phyloP scores from a whole-genome alignment of 2,888 invertebrate genomes.

The Xestia c-nigrum region DNA sequence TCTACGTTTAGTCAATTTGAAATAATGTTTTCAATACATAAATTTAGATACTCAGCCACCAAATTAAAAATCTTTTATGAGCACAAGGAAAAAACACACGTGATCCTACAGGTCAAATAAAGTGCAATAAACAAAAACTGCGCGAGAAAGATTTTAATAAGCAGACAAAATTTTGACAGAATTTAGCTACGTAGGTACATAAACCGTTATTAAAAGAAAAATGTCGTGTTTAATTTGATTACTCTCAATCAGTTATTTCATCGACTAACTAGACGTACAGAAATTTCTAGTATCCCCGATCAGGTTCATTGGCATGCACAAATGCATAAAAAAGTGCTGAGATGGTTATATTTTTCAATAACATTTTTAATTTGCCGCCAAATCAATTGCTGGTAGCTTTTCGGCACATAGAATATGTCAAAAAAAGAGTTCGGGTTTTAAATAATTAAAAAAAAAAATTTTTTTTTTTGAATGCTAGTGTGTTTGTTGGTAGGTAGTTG shows the following conservation, averaged over 20 bases:
- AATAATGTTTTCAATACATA: not conserved
- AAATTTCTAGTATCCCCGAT: not conserved
- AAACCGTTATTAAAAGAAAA: not conserved
- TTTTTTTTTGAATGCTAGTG: too few relatives aligned
- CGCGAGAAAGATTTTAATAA: not conserved
- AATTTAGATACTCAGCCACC: not conserved
- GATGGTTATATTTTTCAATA: not conserved
- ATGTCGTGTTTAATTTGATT: not conserved
- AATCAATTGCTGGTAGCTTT: slow-evolving; percentile 18
- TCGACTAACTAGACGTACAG: not conserved
- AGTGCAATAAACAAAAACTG: slow-evolving; percentile 32
- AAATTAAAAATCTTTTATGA: slow-evolving; percentile 1
- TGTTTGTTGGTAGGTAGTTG: too few relatives aligned
- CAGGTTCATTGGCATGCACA: slow-evolving; percentile 12
- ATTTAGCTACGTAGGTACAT: not conserved
- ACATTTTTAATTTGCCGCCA: slow-evolving; percentile 11
- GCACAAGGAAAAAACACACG: slow-evolving; percentile 3
- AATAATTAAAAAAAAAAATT: not conserved
- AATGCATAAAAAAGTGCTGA: slow-evolving; percentile 14
- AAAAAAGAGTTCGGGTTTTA: not conserved
- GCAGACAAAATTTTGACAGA: not conserved
- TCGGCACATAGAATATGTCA: not conserved
- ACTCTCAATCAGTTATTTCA: slow-evolving; percentile 17
- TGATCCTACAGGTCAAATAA: slow-evolving; percentile 12
- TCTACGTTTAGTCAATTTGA: not conserved